These are phyloP conservation scores for Oegoconia quadripuncta DNA, from an alignment of 2,888 invertebrate species.

Conservation along the genomic window DNA sequence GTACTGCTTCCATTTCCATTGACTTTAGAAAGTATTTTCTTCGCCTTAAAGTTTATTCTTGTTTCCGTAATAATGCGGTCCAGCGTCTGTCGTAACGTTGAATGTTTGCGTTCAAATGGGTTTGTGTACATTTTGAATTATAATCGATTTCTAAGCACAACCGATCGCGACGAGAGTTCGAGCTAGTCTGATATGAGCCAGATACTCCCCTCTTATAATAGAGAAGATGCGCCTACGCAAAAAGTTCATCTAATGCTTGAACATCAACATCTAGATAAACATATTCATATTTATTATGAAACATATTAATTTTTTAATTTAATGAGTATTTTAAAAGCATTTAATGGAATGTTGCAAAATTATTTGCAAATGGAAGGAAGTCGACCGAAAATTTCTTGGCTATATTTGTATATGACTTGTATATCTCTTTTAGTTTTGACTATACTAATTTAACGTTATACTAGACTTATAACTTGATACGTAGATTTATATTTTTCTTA, in stretches of 20 bases:
- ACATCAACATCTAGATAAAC: too few relatives aligned
- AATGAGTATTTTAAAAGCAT: too few relatives aligned
- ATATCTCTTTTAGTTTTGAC: too few relatives aligned
- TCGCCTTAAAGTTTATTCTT: conserved; percentile 57
- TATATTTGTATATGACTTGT: too few relatives aligned
- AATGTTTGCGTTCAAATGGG: conserved; percentile 85
- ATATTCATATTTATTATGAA: too few relatives aligned
- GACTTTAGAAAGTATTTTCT: conserved; percentile 40
- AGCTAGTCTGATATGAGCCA: conserved; percentile 11
- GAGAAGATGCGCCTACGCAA: background rate
- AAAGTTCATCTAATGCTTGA: background rate
- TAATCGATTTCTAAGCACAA: conserved; percentile 29
- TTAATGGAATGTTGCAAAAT: too few relatives aligned
- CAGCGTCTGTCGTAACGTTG: conserved; percentile 82
- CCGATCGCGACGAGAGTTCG: conserved; percentile 32
- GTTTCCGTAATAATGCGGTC: conserved; percentile 80
- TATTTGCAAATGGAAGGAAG: too few relatives aligned
- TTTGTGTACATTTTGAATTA: conserved; percentile 83
- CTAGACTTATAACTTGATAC: too few relatives aligned
- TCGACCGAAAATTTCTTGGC: too few relatives aligned
- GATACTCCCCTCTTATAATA: conserved; percentile 21
- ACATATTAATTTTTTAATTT: too few relatives aligned
- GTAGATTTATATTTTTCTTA: too few relatives aligned
- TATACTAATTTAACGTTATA: too few relatives aligned
- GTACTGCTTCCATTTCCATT: conserved; percentile 41